These are phyloP conservation scores for Zosterops borbonicus DNA, from an alignment of 2,113 vertebrate species.

Conservation along the genomic window DNA sequence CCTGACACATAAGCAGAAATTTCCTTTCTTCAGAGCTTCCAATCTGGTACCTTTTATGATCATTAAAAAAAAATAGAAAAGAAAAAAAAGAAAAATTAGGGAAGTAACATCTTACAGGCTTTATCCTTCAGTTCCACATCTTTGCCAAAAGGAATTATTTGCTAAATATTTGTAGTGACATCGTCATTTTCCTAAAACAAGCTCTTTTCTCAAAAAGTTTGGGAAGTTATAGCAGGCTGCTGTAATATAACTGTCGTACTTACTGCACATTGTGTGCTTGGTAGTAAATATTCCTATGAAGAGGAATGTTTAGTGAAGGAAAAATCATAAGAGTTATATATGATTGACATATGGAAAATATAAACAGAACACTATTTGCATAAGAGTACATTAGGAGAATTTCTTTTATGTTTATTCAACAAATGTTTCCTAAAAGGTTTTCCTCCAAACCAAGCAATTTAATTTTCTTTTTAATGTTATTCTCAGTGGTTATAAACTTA, in stretches of 20 bases:
- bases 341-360: constrained; percentile 53
- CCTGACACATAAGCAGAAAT: background rate
- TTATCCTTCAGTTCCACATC: background rate
- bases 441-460: constrained; percentile 74
- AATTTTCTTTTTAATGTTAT: constrained; percentile 75
- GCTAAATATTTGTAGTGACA: background rate
- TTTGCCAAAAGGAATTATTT: background rate
- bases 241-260: background rate
- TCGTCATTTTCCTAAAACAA: background rate
- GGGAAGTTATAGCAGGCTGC: background rate
- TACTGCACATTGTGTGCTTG: background rate
- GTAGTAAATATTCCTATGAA: constrained; percentile 11
- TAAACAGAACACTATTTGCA: constrained; percentile 37
- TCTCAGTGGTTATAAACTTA: constrained; percentile 75
- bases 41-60: background rate
- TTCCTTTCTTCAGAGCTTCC: background rate
- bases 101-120: background rate
- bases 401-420: constrained; percentile 70
- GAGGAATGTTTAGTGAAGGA: background rate
- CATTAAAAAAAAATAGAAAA: background rate
- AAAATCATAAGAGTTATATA: constrained; percentile 24
- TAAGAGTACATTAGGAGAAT: constrained; percentile 42
- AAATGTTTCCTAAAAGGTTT: constrained; percentile 73
- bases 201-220: background rate
- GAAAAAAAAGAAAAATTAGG: background rate